These are phyloP conservation scores for Biston betularia DNA, from an alignment of 2,888 invertebrate species.

Conservation along the genomic window DNA sequence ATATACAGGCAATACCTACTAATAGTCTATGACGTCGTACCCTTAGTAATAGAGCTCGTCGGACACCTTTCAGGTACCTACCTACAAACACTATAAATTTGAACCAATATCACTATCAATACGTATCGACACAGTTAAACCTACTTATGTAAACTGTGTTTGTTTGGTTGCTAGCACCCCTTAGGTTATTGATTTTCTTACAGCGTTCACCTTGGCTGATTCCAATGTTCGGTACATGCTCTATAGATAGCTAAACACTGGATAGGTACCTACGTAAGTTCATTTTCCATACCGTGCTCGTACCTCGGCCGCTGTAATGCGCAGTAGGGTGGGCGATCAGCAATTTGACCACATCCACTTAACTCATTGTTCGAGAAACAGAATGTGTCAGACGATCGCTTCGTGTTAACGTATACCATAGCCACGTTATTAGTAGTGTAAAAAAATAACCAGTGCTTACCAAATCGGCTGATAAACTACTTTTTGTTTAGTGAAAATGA, in stretches of 20 bases:
- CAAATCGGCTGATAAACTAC: constrained; percentile 2
- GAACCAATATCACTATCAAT: too few species aligned
- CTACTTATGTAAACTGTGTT: neutral
- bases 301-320: constrained; percentile 45
- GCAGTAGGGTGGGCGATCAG: constrained; percentile 68
- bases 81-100: too few species aligned
- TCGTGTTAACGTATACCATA: constrained; percentile 43
- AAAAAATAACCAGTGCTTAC: constrained; percentile 23
- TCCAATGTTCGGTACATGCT: constrained; percentile 52
- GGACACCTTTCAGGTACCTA: too few species aligned
- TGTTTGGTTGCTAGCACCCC: constrained; percentile 32
- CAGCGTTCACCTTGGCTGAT: constrained; percentile 51
- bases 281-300: constrained; percentile 36
- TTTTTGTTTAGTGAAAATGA: constrained; percentile 51
- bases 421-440: constrained; percentile 11
- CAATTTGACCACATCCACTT: constrained; percentile 60
- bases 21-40: too few species aligned
- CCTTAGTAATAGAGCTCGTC: too few species aligned
- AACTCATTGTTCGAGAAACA: constrained; percentile 67
- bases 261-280: constrained; percentile 20
- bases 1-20: too few species aligned
- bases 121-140: too few species aligned
- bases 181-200: constrained; percentile 42
- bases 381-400: constrained; percentile 59
- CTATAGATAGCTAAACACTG: constrained; percentile 47